A percentile compares a stretch with the other conserved stretches of the same genome.
phyloP scores from a whole-genome alignment of 2,113 vertebrate genomes.

The Oenanthe oenanthe region DNA sequence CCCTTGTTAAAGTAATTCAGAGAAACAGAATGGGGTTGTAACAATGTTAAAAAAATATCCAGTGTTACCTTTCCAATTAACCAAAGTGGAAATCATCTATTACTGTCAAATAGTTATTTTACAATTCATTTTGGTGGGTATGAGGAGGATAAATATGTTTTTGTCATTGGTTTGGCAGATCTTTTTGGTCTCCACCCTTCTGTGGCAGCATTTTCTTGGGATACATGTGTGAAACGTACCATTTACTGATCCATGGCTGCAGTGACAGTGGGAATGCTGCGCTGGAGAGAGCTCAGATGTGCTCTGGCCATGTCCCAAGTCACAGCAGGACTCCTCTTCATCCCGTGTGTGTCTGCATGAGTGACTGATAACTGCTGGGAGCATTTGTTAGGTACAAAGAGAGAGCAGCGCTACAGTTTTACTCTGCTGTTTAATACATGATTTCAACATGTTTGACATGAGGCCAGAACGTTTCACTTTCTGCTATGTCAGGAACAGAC shows the following conservation, averaged over 20 bases:
- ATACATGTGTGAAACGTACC: neutral
- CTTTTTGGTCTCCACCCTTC: neutral
- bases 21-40: neutral
- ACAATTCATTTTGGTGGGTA: neutral
- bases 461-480: neutral
- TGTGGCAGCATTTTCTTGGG: neutral
- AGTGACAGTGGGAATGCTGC: neutral
- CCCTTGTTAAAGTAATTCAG: neutral
- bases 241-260: neutral
- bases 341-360: neutral
- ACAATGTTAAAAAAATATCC: neutral
- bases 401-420: neutral
- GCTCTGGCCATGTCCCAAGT: conserved; percentile 9
- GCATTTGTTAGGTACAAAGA: neutral
- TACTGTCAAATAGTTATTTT: neutral
- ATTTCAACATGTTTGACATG: neutral
- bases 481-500: neutral
- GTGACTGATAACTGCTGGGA: neutral
- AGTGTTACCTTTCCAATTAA: neutral
- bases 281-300: neutral
- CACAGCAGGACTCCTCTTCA: neutral
- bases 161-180: neutral
- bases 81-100: neutral
- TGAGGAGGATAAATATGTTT: neutral
- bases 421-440: neutral